Evolutionary conservation across 2,113 vertebrate genomes (phyloP), one percentile per base, ranked within the genome.

Genomic region (Panthera leo): DNA sequence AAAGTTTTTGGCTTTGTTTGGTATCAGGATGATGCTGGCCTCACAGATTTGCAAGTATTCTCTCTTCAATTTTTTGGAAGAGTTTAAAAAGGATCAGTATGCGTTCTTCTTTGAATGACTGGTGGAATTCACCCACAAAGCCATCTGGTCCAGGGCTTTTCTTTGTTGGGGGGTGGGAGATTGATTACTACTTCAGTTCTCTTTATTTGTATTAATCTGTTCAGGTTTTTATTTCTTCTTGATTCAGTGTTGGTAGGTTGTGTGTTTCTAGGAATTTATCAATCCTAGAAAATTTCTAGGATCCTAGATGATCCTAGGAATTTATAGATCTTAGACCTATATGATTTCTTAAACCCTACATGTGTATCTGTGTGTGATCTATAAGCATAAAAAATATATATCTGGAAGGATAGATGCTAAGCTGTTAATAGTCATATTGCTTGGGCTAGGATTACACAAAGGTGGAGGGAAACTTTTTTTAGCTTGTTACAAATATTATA

Each of bases 401-500:
- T 61, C 42, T 58, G 53, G 13, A 79, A 84, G 8, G 13, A 70
- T 76, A 39, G 45, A 55, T 18, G 70, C 65, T 75, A 65, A 68
- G 71, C 9, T 84, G 29, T 80, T 90, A 39, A 55, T 79, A 45
- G 29, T 89, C 14, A 5, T 27, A 55, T 45, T 75, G 34, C 45
- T 53, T 85, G 16, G 14, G 2, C 39, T 79, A 31, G 18, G 4
- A 89, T 86, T 58, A 61, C 29, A 36, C 6, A 63, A 23, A 89
- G 13, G 45, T 61, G 0, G 39, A 4, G 11, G 23, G 7, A 7
- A 21, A 13, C 13, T 75, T 73, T 83, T 75, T 91, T 94, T 53
- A 73, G 53, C 70, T 89, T 94, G 8, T 58, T 87, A 75, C 14
- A 55, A 94, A 94, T 96, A 91, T 83, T 83, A 48, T 86, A 55